Base-by-base conservation (phyloP, 2,888 invertebrate genomes). In the Hirtodrosophila alboralis region DNA sequence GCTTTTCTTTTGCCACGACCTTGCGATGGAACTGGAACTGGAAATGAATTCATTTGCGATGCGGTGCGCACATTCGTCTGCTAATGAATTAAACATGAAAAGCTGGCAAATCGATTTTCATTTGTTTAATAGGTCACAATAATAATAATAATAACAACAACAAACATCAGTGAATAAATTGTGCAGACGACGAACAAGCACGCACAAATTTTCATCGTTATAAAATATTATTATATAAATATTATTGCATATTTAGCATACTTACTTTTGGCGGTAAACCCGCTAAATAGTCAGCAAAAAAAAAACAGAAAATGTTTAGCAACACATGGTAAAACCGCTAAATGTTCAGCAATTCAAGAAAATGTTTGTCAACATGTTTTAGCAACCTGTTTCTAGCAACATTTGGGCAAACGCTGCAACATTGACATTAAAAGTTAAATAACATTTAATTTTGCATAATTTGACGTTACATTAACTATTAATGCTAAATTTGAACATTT, bases 61-160 rank as follows among this genome's bases (percentile, higher is more conserved):
- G 43, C 13, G 26, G 30, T 44, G 48, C 41, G 30, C 43, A 26
- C 23, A 30, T 23, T 49, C 14, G 49, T 14, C 26, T 31, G 58
- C 51, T 69, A 63, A 63, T 68, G 52, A 68, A 68, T 63, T 63
- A 68, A 69, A 63, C 70, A 69, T 69, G 64, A 52, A 52, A 69
- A 63, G 51, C 51, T 23, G 36, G 34, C 51, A 67, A 74, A 61
- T 70, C 70, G 65, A 74, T 69, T 53, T 64, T 60, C 36, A 69
- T 74, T 64, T 69, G 27, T 59, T 68, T 64, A 56, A 69, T 71
- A 52, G 74, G 70, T 64, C 74, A 71, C 57, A 23, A 10, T 12
- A 44, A 9, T 9, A 30, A 4, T 14, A 30, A 47, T n/a, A 59
- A 12, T 21, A 63, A 14, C 36, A 43, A 10, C 38, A 64, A 43